Evolutionary conservation across 1,140 invertebrate species (phyloP).

Genomic region (Penaeus vannamei): DNA sequence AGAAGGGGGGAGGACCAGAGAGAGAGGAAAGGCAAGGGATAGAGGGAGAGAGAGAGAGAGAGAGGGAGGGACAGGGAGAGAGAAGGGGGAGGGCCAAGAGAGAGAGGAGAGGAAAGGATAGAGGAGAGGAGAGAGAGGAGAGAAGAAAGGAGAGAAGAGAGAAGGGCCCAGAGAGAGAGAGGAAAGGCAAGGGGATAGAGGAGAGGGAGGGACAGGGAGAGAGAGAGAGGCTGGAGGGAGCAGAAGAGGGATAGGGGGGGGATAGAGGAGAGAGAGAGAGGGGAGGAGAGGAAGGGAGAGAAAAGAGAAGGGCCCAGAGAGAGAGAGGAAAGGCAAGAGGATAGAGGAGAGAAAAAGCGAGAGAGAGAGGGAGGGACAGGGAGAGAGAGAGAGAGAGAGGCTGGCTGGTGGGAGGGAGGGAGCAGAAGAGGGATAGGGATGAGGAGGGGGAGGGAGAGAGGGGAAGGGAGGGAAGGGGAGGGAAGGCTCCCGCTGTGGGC

Average conservation of each 20-base stretch:
- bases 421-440: constrained; percentile 16
- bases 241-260: background rate
- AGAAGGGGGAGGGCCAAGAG: background rate
- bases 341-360: background rate
- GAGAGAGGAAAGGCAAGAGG: background rate
- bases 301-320: background rate
- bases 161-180: too few species aligned
- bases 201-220: too few species aligned
- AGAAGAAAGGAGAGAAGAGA: background rate
- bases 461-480: background rate
- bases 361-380: background rate
- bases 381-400: background rate
- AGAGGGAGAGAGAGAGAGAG: constrained; percentile 22
- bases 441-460: constrained; percentile 8
- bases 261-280: too few species aligned
- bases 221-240: too few species aligned
- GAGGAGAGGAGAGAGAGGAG: background rate
- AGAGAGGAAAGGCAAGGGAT: background rate
- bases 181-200: too few species aligned
- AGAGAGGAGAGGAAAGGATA: background rate
- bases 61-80: background rate
- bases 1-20: background rate
- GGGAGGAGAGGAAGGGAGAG: background rate
- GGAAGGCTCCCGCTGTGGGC: constrained; percentile 29
- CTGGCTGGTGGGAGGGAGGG: constrained; percentile 5